These are phyloP conservation scores for Brachyhypopomus occidentalis DNA, from an alignment of 2,113 vertebrate species.

Conservation along the genomic window DNA sequence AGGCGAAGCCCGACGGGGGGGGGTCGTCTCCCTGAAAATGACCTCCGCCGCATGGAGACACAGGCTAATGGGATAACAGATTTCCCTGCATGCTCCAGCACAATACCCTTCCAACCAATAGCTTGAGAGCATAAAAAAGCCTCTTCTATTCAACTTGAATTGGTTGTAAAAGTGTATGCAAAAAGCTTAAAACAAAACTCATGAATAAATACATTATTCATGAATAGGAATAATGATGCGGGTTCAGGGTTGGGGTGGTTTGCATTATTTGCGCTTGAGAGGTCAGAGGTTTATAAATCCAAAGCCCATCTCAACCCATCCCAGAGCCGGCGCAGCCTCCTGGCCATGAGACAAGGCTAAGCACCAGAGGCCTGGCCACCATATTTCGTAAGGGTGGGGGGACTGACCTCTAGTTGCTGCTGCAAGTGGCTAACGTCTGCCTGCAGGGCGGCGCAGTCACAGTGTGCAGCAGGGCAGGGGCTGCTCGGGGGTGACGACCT, in stretches of 20 bases:
- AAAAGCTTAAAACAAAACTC: not conserved
- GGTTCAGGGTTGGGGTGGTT: not conserved
- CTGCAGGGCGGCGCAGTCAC: slow-evolving; percentile 77
- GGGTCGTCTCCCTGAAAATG: not conserved
- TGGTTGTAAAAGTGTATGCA: not conserved
- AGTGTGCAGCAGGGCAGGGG: slow-evolving; percentile 56
- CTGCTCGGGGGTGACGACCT: slow-evolving; percentile 34
- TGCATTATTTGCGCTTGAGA: not conserved
- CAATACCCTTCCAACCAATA: not conserved
- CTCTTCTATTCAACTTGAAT: not conserved
- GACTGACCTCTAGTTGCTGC: slow-evolving; percentile 82
- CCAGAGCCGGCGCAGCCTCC: not conserved
- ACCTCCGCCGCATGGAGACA: not conserved
- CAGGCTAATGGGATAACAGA: not conserved
- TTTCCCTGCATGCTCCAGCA: not conserved
- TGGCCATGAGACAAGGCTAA: slow-evolving; percentile 28
- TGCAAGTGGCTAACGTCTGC: slow-evolving; percentile 77
- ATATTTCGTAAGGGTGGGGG: not conserved
- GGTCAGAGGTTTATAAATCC: slow-evolving; percentile 2
- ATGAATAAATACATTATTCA: not conserved
- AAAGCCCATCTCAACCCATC: not conserved
- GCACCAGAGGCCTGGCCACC: not conserved
- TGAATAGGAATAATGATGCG: not conserved
- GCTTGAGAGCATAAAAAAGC: not conserved
- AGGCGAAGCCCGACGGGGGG: not conserved